These are phyloP conservation scores for Corynorhinus townsendii DNA, from an alignment of 2,113 vertebrate genomes.

Conservation along the genomic window DNA sequence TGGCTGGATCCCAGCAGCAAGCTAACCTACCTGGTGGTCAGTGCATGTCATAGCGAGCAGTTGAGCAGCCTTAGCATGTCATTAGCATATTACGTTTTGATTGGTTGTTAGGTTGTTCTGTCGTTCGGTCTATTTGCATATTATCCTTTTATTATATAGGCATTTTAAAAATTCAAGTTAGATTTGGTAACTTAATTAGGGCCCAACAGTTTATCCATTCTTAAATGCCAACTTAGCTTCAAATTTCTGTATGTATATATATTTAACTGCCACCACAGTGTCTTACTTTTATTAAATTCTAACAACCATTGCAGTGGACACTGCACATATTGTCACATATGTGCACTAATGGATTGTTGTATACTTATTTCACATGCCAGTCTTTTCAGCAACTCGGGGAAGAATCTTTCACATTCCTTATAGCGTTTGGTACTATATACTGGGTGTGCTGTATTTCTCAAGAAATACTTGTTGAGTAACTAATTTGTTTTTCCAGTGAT, in stretches of 20 bases:
- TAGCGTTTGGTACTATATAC: not conserved
- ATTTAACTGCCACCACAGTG: not conserved
- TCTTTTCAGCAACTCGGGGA: not conserved
- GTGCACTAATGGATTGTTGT: too few species aligned
- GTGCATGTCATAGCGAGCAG: too few species aligned
- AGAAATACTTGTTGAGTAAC: not conserved
- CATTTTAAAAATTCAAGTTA: not conserved
- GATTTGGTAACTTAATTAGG: not conserved
- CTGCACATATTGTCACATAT: not conserved
- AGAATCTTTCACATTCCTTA: not conserved
- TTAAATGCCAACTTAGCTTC: not conserved
- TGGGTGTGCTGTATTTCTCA: not conserved
- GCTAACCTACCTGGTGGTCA: too few species aligned
- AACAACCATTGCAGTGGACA: not conserved
- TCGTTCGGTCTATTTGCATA: too few species aligned
- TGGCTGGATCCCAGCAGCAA: too few species aligned
- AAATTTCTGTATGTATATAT: not conserved
- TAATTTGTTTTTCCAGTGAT: not conserved
- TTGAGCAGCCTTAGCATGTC: too few species aligned
- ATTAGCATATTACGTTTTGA: too few species aligned
- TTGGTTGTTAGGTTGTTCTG: too few species aligned
- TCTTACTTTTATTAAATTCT: not conserved
- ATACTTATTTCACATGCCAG: not conserved
- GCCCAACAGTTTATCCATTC: not conserved
- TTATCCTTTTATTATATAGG: too few species aligned